phyloP scores from a whole-genome alignment of 2,797 vertebrate species.

The Tarsius wallacei region DNA sequence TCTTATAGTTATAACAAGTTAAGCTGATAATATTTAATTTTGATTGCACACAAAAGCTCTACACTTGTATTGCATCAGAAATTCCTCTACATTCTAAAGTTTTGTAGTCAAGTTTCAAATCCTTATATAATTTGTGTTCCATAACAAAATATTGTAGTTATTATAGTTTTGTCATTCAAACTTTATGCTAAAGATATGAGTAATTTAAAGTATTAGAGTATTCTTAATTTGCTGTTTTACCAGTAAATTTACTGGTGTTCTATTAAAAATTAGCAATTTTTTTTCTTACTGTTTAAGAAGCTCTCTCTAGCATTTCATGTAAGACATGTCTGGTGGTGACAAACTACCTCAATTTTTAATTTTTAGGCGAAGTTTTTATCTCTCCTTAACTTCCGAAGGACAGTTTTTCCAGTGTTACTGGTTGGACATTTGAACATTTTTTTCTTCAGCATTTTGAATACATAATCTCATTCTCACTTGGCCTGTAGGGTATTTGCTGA shows the following conservation, averaged over 20 bases:
- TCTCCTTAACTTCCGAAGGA: too few relatives aligned
- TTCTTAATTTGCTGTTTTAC: background rate
- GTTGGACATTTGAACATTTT: too few relatives aligned
- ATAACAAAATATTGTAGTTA: background rate
- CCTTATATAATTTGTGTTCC: background rate
- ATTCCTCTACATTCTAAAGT: background rate
- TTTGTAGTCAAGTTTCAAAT: background rate
- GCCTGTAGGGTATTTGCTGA: too few relatives aligned
- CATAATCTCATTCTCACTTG: too few relatives aligned
- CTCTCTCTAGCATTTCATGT: too few relatives aligned
- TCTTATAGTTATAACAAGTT: background rate
- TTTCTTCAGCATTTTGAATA: too few relatives aligned
- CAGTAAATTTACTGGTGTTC: background rate
- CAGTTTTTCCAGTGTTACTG: too few relatives aligned
- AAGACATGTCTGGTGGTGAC: too few relatives aligned
- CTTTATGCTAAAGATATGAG: background rate
- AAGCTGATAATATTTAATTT: background rate
- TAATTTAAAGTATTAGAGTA: background rate
- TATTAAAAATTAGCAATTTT: background rate
- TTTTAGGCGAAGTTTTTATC: too few relatives aligned
- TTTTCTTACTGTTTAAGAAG: background rate
- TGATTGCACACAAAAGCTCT: background rate
- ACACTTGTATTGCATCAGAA: background rate
- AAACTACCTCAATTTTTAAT: too few relatives aligned
- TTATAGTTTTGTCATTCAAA: background rate